These are phyloP conservation scores for Eulithis testata DNA, from an alignment of 2,888 invertebrate species.

Conservation along the genomic window DNA sequence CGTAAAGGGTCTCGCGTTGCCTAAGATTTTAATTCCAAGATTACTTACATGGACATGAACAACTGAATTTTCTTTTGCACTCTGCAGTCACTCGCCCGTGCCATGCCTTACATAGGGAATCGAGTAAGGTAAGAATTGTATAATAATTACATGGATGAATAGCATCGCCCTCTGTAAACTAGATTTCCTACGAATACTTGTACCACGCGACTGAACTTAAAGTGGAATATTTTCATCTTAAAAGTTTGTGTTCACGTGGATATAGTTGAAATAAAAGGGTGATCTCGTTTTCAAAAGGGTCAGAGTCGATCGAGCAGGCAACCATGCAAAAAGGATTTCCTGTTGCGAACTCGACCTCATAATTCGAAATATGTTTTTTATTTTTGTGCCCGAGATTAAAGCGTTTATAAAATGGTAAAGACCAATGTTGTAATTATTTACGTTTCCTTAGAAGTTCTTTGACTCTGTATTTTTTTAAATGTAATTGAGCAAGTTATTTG, in stretches of 20 bases:
- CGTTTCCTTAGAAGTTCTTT: constrained; percentile 5
- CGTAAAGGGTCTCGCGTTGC: too few relatives aligned
- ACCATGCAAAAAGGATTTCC: constrained; percentile 26
- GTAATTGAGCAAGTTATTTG: constrained; percentile 2
- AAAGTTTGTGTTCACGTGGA: constrained; percentile 7
- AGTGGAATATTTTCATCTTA: constrained; percentile 3
- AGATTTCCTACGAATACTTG: constrained; percentile 11
- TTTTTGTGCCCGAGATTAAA: constrained; percentile 3
- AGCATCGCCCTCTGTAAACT: constrained; percentile 9
- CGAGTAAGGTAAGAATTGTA: constrained; percentile 14
- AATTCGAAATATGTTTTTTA: not conserved
- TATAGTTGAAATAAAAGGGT: constrained; percentile 17
- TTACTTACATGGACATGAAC: too few relatives aligned
- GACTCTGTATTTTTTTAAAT: not conserved
- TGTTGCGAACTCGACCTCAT: constrained; percentile 20
- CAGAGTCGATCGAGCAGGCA: constrained; percentile 22
- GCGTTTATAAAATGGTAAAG: not conserved
- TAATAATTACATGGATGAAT: constrained; percentile 14
- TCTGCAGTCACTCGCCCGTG: too few relatives aligned
- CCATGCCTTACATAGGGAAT: not conserved
- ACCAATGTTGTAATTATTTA: not conserved
- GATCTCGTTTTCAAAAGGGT: constrained; percentile 26
- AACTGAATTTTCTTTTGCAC: too few relatives aligned
- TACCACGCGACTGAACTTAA: constrained; percentile 11
- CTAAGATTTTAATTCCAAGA: too few relatives aligned